Evolutionary conservation across 2,113 vertebrate species (phyloP).

Genomic region (Ptyas mucosa): DNA sequence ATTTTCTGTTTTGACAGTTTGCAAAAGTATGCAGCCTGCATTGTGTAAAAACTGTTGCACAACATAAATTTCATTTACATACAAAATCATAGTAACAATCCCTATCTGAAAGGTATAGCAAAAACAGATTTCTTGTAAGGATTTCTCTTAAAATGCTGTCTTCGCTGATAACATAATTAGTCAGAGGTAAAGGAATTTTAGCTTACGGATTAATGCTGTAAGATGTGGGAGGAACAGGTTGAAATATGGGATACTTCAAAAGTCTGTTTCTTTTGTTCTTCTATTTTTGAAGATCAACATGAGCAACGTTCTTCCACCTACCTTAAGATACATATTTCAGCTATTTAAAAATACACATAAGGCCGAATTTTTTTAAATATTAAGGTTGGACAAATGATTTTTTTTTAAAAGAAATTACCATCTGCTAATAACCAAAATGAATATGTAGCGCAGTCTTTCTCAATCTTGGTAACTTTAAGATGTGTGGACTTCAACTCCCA

Average conservation of each 20-base stretch:
- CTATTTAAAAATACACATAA: neutral
- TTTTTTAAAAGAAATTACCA: neutral
- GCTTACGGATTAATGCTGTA: neutral
- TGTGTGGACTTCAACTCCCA: neutral
- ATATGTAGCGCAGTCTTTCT: neutral
- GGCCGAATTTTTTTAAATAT: neutral
- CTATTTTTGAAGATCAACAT: neutral
- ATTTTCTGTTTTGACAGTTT: neutral
- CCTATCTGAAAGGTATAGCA: neutral
- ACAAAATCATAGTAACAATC: neutral
- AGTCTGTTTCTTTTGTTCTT: neutral
- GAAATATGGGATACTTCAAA: neutral
- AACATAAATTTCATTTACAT: neutral
- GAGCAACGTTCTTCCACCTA: neutral
- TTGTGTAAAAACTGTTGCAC: neutral
- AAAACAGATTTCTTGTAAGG: neutral
- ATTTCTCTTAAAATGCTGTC: neutral
- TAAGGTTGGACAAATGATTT: neutral
- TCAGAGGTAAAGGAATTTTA: neutral
- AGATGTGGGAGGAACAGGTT: neutral
- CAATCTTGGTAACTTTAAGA: neutral
- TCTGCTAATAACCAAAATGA: neutral
- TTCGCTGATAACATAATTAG: neutral
- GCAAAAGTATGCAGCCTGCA: neutral
- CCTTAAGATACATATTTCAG: neutral